Base-by-base conservation (phyloP, 1,140 invertebrate genomes). In the Pteromalus puparum region DNA sequence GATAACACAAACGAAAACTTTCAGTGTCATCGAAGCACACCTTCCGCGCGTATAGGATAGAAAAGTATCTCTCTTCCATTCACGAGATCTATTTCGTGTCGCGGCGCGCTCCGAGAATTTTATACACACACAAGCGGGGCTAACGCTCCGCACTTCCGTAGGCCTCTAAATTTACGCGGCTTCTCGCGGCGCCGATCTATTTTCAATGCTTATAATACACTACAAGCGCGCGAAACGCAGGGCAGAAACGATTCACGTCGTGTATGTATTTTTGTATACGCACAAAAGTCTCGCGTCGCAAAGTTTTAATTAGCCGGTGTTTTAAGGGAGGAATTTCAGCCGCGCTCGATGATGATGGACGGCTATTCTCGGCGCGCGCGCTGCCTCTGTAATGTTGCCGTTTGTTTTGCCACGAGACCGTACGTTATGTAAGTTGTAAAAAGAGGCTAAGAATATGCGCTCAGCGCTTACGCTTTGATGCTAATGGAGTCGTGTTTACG, bases 91-190 rank as follows among this genome's bases (percentile, higher is more conserved):
- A 61, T 61, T 61, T 61, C 53, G 53, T 21, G 15, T 34, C 30
- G 18, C 18, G 53, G 21, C 53, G 53, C 48, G 18, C 48, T 53
- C 48, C 78, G 30, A 28, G 65, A 80, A 80, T 80, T 80, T 80
- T 70, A 48, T 70, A 70, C 53, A 61, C 21, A 21, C 7, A 61
- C 38, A 12, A 34, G 30, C n/a, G 48, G 30, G 77, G 77, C 53
- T 15, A 65, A 34, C 53, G 48, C 53, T 61, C 53, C 53, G 53
- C 78, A 46, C 78, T 80, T 42, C 65, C 67, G 21, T 18, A 42
- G 48, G 5, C 34, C 53, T 61, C 53, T 80, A 80, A 80, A 80
- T 80, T 80, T 80, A 80, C 77, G 61, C 30, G 3, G 26, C 18
- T 53, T 53, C 13, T 42, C 48, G 13, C 53, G 53, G n/a, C n/a